Percentiles rank a stretch among this genome's conserved stretches.
phyloP scores from a whole-genome alignment of 37 sponge, comb jelly and placozoan genomes.

The Cliona cf. orientalis region DNA sequence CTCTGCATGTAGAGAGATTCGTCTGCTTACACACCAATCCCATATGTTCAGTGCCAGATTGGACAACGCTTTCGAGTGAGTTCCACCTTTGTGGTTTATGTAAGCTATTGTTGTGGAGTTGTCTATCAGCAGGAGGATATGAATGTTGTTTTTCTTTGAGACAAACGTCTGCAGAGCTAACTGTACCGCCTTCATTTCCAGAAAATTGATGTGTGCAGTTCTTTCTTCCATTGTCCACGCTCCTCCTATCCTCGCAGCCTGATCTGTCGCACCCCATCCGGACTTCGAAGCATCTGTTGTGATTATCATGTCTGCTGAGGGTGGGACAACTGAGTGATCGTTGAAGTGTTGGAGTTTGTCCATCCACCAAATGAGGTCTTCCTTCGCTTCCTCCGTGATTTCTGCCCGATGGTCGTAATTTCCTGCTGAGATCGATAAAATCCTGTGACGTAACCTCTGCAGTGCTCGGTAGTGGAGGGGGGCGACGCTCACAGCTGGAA shows the following conservation, averaged over 20 bases:
- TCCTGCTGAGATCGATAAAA: not conserved
- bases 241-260: conserved; percentile 1
- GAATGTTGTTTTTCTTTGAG: not conserved
- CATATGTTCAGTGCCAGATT: not conserved
- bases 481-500: not conserved
- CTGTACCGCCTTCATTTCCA: not conserved
- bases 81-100: conserved; percentile 19
- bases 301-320: not conserved
- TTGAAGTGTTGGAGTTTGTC: not conserved
- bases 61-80: not conserved
- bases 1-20: conserved; percentile 7
- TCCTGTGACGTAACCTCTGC: not conserved
- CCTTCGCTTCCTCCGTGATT: not conserved
- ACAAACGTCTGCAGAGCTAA: conserved; percentile 1
- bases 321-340: not conserved
- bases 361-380: not conserved
- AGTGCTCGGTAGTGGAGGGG: conserved; percentile 11
- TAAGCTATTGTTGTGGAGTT: conserved; percentile 24
- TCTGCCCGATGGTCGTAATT: not conserved
- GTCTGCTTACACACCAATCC: conserved; percentile 25
- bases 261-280: not conserved
- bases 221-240: conserved; percentile 30
- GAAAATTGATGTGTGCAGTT: not conserved
- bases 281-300: conserved; percentile 34
- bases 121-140: conserved; percentile 20